Evolutionary conservation across 2,888 invertebrate genomes (phyloP).

Genomic region (Sympetrum striolatum): DNA sequence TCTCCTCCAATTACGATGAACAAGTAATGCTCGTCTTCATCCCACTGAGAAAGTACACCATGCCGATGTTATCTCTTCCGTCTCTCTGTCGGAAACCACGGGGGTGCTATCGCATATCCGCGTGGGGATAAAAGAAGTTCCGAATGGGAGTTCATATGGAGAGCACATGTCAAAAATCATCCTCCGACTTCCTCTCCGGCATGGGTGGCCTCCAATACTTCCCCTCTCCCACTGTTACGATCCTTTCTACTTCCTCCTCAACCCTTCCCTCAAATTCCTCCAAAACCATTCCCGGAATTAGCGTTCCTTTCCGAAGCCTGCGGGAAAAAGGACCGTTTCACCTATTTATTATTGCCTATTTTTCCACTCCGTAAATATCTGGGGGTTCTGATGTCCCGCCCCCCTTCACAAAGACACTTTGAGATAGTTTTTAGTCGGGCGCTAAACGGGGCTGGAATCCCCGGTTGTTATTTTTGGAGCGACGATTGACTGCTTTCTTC

Average conservation of each 20-base stretch:
- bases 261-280: background rate
- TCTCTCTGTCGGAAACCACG: background rate
- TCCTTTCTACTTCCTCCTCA: background rate
- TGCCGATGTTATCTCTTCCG: background rate
- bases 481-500: background rate
- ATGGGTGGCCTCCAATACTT: background rate
- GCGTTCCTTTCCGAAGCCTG: background rate
- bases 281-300: conserved; percentile 1
- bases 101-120: background rate
- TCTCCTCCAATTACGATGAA: no score
- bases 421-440: background rate
- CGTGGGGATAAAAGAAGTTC: background rate
- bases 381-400: background rate
- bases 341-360: conserved; percentile 30
- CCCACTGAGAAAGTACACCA: background rate
- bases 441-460: background rate
- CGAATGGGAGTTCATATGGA: conserved; percentile 19
- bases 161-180: conserved; percentile 40
- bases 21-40: no score
- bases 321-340: background rate
- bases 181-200: background rate
- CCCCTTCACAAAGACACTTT: background rate
- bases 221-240: background rate
- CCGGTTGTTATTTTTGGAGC: background rate
- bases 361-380: background rate